Percentiles rank a stretch among this genome's conserved stretches.
Conservation (phyloP, 2,113 vertebrate species). For the Phyllostomus discolor region DNA sequence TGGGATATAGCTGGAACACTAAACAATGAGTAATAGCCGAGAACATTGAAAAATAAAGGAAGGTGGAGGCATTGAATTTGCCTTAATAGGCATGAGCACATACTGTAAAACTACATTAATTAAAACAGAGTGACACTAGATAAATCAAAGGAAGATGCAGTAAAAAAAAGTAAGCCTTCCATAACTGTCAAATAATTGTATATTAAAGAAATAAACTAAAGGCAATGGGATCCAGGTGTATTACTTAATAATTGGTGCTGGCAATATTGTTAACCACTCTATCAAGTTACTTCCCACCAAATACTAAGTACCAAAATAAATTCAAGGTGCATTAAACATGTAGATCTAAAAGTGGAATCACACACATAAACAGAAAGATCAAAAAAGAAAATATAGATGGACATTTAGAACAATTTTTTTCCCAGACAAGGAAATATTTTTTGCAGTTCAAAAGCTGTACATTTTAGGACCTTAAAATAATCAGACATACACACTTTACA, state of each 20-base stretch:
- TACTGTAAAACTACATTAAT: not conserved
- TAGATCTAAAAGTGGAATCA: not conserved
- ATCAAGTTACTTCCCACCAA: not conserved
- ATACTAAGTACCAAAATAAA: constrained; percentile 23
- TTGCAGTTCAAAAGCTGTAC: not conserved
- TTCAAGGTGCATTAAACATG: not conserved
- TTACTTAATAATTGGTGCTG: not conserved
- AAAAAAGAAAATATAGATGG: not conserved
- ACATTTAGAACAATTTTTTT: not conserved
- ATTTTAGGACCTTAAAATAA: not conserved
- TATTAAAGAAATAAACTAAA: not conserved
- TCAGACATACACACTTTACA: not conserved
- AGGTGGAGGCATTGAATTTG: not conserved
- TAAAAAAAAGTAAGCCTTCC: not conserved
- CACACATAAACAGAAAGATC: not conserved
- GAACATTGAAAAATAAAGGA: not conserved
- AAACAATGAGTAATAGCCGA: not conserved
- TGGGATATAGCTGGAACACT: not conserved
- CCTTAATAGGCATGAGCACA: not conserved
- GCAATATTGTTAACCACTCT: not conserved
- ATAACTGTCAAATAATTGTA: not conserved
- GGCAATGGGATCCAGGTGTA: not conserved
- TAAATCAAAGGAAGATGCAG: not conserved
- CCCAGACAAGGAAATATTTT: not conserved
- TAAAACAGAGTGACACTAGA: not conserved